Base-by-base conservation (phyloP, 2,113 vertebrate genomes). In the Channa argus region DNA sequence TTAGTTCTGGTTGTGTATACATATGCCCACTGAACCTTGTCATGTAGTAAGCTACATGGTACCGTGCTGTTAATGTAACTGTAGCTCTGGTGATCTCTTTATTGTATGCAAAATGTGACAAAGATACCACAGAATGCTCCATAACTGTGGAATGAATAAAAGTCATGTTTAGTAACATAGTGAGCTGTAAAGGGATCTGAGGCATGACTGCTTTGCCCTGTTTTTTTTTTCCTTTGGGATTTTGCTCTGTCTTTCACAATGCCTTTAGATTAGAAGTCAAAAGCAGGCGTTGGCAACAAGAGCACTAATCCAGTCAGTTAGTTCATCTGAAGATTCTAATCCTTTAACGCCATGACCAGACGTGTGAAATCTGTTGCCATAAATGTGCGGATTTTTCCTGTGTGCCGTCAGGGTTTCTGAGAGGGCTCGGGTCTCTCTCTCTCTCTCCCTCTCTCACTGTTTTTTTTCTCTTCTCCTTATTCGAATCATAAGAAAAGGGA, bases 301-400 rank as follows among this genome's bases (percentile, higher is more conserved):
- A 79, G 63, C 82, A 55, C 74, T 86, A 89, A 92, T 91, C 80
- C 87, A 82, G 74, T 83, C 61, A 77, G 78, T 86, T 82, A 86
- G 79, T 86, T 88, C 74, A 84, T 82, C 68, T 84, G 67, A 69
- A 82, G 79, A 89, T 86, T 55, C 66, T 82, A 91, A 90, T 90
- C 87, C 82, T 74, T 85, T 83, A 78, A 80, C 52, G 49, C 70
- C 41, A 52, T 44, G 34, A 70, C 71, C 80, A 82, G 85, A 83
- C 39, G 61, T 86, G 81, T 90, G 82, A 88, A 91, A 89, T 88
- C 34, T 70, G 56, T 61, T 77, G 60, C 47, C 46, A 41, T 80
- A 82, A 88, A 90, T 83, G 72, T 80, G 74, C 66, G 88, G 68
- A 49, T 86, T 76, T 80, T 74, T 54, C 8, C 53, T 64, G 44